These are phyloP conservation scores for Macrophya alboannulata DNA, from an alignment of 2,888 invertebrate genomes.

Conservation along the genomic window DNA sequence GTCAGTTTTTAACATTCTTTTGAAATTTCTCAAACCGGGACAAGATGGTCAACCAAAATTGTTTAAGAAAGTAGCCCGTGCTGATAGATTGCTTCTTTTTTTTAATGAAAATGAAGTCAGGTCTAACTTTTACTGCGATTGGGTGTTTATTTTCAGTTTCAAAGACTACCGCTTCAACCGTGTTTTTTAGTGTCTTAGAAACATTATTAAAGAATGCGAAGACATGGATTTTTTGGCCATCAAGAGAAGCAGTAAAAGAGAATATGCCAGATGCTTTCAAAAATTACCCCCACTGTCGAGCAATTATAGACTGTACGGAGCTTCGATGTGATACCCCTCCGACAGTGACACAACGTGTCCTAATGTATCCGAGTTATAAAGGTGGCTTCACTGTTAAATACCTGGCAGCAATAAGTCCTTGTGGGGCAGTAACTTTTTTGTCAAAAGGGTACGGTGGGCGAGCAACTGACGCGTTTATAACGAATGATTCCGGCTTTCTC, in stretches of 20 bases:
- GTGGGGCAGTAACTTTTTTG: slow-evolving; percentile 64
- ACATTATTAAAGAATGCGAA: slow-evolving; percentile 49
- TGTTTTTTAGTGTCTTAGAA: slow-evolving; percentile 60
- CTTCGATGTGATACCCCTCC: slow-evolving; percentile 59
- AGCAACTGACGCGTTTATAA: slow-evolving; percentile 64
- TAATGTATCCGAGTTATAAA: slow-evolving; percentile 61
- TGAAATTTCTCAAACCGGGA: too few relatives aligned
- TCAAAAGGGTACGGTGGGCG: slow-evolving; percentile 66
- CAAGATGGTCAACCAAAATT: too few relatives aligned
- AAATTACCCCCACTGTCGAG: slow-evolving; percentile 57
- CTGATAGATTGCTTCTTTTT: slow-evolving; percentile 42
- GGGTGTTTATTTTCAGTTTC: slow-evolving; percentile 58
- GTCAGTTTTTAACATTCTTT: too few relatives aligned
- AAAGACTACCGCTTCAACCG: slow-evolving; percentile 53
- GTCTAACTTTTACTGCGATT: slow-evolving; percentile 59
- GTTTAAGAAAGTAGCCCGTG: too few relatives aligned
- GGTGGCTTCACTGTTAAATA: slow-evolving; percentile 62
- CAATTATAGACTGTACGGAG: slow-evolving; percentile 62
- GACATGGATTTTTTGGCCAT: slow-evolving; percentile 52
- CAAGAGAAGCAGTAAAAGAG: slow-evolving; percentile 55
- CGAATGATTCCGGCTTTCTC: slow-evolving; percentile 62
- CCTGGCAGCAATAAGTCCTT: slow-evolving; percentile 64
- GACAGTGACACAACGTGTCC: slow-evolving; percentile 56
- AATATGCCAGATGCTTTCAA: slow-evolving; percentile 44
- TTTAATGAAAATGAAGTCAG: slow-evolving; percentile 61